Conservation (phyloP, 1,140 invertebrate species). For the Condylostylus longicornis region DNA sequence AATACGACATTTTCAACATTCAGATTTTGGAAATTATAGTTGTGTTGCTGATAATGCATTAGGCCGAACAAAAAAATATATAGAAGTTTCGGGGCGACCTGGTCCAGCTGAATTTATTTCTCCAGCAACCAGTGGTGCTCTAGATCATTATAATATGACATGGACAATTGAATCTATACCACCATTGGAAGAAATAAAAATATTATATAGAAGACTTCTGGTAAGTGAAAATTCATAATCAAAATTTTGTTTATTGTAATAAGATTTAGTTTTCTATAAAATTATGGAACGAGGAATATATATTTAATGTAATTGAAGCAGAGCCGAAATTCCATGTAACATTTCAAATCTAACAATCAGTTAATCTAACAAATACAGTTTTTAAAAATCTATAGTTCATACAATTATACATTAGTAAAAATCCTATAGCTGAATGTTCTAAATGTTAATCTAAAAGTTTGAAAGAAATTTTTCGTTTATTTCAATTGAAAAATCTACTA, state of each 20-base stretch:
- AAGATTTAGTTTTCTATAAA: background rate
- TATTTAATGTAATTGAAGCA: background rate
- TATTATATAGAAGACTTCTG: constrained; percentile 37
- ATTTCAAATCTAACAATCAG: too few species aligned
- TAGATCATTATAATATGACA: constrained; percentile 38
- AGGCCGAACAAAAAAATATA: constrained; percentile 35
- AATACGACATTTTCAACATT: constrained; percentile 37
- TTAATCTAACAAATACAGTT: too few species aligned
- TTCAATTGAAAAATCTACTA: too few species aligned
- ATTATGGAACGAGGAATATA: background rate
- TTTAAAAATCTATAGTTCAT: too few species aligned
- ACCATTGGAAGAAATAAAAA: constrained; percentile 37
- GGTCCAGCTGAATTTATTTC: constrained; percentile 36
- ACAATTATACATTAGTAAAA: too few species aligned
- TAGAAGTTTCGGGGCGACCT: constrained; percentile 35
- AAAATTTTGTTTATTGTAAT: too few species aligned
- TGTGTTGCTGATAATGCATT: constrained; percentile 36
- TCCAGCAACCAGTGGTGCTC: constrained; percentile 29
- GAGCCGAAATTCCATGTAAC: too few species aligned
- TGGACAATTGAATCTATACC: constrained; percentile 42
- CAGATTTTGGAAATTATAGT: constrained; percentile 43
- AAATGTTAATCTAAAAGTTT: too few species aligned
- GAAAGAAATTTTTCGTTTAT: too few species aligned
- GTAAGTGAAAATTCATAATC: constrained; percentile 19
- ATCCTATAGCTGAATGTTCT: too few species aligned